Evolutionary conservation across 2,888 invertebrate species (phyloP).

Genomic region (Morpho deidamia): DNA sequence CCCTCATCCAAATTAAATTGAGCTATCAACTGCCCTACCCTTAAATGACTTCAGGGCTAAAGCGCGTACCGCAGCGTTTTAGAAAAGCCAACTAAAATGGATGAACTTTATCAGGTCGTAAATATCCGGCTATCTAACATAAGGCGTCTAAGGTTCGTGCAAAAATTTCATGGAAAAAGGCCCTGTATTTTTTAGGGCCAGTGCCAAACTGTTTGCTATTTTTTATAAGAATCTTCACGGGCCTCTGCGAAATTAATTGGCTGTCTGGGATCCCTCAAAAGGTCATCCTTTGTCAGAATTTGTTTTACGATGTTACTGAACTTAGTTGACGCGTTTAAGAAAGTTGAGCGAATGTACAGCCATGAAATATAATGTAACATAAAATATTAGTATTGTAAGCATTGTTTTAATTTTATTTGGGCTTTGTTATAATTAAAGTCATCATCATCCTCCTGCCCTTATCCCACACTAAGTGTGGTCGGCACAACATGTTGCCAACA

Average conservation of each 20-base stretch:
- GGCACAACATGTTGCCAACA: no score
- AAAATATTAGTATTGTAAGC: no score
- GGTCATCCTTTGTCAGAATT: slow-evolving; percentile 15
- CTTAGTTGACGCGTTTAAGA: background rate
- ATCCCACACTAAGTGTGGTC: no score
- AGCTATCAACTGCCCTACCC: slow-evolving; percentile 36
- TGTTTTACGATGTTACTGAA: slow-evolving; percentile 10
- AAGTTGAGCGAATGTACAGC: background rate
- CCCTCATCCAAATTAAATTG: slow-evolving; percentile 42
- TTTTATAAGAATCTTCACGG: slow-evolving; percentile 18
- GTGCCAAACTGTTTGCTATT: slow-evolving; percentile 21
- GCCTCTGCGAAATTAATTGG: slow-evolving; percentile 17
- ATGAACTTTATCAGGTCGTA: slow-evolving; percentile 67
- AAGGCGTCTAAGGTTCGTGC: slow-evolving; percentile 51
- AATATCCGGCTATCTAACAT: slow-evolving; percentile 68
- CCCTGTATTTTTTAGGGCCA: slow-evolving; percentile 30
- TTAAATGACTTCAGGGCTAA: slow-evolving; percentile 12
- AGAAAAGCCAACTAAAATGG: slow-evolving; percentile 47
- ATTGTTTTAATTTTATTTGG: no score
- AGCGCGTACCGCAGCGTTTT: slow-evolving; percentile 34
- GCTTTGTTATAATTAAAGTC: no score
- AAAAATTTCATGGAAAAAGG: slow-evolving; percentile 51
- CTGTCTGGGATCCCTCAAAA: slow-evolving; percentile 11
- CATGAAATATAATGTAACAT: no score
- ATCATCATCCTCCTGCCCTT: no score